phyloP scores from a whole-genome alignment of 1,140 invertebrate genomes.

The Drosophila tristis region DNA sequence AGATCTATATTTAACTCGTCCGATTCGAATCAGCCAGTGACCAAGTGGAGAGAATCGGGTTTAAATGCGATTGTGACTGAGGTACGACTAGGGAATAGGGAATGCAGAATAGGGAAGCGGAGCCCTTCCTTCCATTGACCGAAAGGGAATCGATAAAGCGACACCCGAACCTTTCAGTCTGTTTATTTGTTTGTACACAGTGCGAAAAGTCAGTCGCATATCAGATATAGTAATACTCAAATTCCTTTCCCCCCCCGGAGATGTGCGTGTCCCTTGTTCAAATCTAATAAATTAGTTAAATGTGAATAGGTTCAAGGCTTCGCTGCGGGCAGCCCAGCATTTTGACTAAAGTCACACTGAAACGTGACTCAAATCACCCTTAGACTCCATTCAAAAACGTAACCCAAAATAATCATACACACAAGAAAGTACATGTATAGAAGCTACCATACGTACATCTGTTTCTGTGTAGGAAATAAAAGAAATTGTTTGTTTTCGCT shows the following conservation, averaged over 20 bases:
- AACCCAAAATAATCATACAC: conserved; percentile 39
- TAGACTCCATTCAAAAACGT: neutral
- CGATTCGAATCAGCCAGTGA: neutral
- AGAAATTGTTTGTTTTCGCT: no score
- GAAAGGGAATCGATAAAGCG: conserved; percentile 69
- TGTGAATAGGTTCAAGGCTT: conserved; percentile 47
- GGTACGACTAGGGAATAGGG: conserved; percentile 15
- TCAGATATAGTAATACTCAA: conserved; percentile 21
- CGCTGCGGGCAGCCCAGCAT: conserved; percentile 7
- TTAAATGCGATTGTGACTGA: conserved; percentile 22
- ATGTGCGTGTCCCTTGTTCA: conserved; percentile 38
- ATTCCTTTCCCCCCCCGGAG: conserved; percentile 19
- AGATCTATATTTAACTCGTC: conserved; percentile 18
- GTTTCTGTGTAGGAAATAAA: no score
- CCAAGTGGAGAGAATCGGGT: neutral
- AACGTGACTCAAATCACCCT: conserved; percentile 9
- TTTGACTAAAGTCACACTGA: conserved; percentile 4
- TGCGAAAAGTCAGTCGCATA: conserved; percentile 40
- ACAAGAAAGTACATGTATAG: neutral
- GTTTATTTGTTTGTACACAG: conserved; percentile 42
- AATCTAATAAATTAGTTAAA: conserved; percentile 40
- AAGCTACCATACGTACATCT: conserved; percentile 19
- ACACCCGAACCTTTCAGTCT: conserved; percentile 42
- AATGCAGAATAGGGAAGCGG: neutral
- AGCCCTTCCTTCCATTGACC: conserved; percentile 5